These are phyloP conservation scores for Alosa alosa DNA, from an alignment of 2,113 vertebrate species.

Conservation along the genomic window DNA sequence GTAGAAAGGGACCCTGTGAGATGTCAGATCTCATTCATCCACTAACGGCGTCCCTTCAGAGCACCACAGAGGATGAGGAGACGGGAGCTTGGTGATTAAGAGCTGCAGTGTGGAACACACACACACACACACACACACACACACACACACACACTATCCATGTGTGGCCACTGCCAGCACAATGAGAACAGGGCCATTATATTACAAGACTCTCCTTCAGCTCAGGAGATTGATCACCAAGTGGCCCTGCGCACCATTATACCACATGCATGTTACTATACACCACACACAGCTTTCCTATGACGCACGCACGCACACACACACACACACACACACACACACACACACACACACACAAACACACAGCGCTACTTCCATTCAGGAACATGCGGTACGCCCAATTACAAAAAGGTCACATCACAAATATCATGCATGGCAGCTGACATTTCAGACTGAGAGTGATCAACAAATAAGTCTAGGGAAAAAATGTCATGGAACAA, in stretches of 20 bases:
- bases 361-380: background rate
- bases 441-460: slow-evolving; percentile 48
- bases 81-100: slow-evolving; percentile 56
- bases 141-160: slow-evolving; percentile 29
- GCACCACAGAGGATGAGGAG: slow-evolving; percentile 5
- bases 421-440: slow-evolving; percentile 38
- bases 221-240: slow-evolving; percentile 31
- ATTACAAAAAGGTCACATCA: slow-evolving; percentile 41
- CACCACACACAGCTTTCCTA: background rate
- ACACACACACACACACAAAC: slow-evolving; percentile 4
- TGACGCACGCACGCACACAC: slow-evolving; percentile 7
- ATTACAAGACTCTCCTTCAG: slow-evolving; percentile 42
- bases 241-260: background rate
- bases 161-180: slow-evolving; percentile 45
- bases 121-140: too few relatives aligned
- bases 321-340: background rate
- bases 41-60: background rate
- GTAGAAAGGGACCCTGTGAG: background rate
- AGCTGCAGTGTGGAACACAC: slow-evolving; percentile 48
- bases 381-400: background rate
- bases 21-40: background rate
- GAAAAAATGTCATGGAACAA: slow-evolving; percentile 34
- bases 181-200: slow-evolving; percentile 43
- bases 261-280: background rate
- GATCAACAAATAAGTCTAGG: background rate